Conservation (phyloP, 1,140 invertebrate species). For the Eriocheir sinensis region DNA sequence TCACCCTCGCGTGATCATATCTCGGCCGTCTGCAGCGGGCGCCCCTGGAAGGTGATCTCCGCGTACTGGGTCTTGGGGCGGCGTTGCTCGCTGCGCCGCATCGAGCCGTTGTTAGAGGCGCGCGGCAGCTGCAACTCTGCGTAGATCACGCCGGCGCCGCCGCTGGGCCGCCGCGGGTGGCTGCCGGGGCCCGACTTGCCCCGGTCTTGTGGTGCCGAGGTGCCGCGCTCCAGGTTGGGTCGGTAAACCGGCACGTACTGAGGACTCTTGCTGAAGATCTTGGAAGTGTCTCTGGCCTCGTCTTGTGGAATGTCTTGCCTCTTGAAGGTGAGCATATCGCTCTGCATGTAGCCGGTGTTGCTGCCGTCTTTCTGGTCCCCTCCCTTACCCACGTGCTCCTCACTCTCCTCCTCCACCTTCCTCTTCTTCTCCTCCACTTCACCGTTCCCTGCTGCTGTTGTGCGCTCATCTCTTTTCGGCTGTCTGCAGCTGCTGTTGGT, state of each 20-base stretch:
- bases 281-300: constrained; percentile 42
- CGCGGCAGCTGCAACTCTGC: constrained; percentile 80
- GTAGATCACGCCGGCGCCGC: constrained; percentile 75
- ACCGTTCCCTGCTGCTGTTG: constrained; percentile 17
- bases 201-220: constrained; percentile 14
- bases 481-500: constrained; percentile 65
- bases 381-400: background rate
- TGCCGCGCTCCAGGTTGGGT: constrained; percentile 10
- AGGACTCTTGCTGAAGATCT: constrained; percentile 47
- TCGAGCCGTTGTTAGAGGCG: constrained; percentile 80
- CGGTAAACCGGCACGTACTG: constrained; percentile 68
- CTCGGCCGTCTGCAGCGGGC: constrained; percentile 62
- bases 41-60: constrained; percentile 70
- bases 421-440: constrained; percentile 30
- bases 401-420: constrained; percentile 8
- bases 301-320: constrained; percentile 44
- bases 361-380: background rate
- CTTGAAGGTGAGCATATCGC: constrained; percentile 63
- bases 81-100: constrained; percentile 71
- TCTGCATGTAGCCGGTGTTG: constrained; percentile 10
- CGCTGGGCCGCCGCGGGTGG: constrained; percentile 19
- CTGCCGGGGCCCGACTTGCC: background rate
- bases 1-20: constrained; percentile 25
- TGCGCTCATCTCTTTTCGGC: constrained; percentile 65
- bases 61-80: constrained; percentile 68